Conservation (phyloP, 2,113 vertebrate species). For the Clarias macrocephalus region DNA sequence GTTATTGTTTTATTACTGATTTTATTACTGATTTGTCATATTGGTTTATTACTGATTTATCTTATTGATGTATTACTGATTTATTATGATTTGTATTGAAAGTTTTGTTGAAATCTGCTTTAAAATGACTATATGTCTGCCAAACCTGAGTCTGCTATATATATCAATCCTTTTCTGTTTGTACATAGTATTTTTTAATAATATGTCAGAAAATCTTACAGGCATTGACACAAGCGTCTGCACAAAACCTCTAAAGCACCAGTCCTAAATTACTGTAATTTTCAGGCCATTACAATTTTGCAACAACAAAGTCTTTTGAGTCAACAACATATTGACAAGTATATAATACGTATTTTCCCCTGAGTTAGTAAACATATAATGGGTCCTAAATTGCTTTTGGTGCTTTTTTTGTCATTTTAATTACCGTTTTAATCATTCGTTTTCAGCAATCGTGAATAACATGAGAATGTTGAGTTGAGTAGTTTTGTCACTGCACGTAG, state of each 20-base stretch:
- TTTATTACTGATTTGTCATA: too few species aligned
- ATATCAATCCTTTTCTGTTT: neutral
- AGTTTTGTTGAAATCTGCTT: neutral
- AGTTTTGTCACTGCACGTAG: constrained; percentile 35
- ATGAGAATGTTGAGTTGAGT: constrained; percentile 19
- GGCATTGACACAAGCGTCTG: neutral
- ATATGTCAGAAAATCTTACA: neutral
- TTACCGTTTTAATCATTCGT: constrained; percentile 10
- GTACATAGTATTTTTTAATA: neutral
- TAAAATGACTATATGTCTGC: neutral
- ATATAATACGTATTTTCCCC: neutral
- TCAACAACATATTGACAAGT: neutral
- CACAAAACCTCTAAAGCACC: constrained; percentile 1
- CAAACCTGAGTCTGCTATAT: neutral
- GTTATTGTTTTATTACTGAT: neutral
- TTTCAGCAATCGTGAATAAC: constrained; percentile 12
- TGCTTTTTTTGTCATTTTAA: neutral
- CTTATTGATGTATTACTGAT: too few species aligned
- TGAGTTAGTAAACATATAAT: neutral
- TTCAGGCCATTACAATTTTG: neutral
- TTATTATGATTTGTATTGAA: too few species aligned
- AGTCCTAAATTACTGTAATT: constrained; percentile 12
- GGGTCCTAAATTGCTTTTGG: neutral
- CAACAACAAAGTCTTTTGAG: constrained; percentile 16
- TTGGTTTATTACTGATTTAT: too few species aligned